Percentiles rank a stretch among this genome's conserved stretches.
Conservation (phyloP, 2,888 invertebrate species). For the Agonum fuliginosum region DNA sequence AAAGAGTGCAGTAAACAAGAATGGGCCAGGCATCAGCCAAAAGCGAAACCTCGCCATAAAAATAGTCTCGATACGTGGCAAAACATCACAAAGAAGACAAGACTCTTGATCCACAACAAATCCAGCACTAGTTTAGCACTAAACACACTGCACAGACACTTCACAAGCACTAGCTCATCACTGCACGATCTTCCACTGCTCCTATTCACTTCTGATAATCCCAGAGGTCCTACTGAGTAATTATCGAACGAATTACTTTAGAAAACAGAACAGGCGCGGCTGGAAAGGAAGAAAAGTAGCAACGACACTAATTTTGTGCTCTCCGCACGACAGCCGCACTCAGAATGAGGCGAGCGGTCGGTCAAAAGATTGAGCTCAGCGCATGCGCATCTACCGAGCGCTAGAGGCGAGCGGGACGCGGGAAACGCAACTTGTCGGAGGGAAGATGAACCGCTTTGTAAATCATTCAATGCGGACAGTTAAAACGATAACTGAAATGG, state of each 20-base stretch:
- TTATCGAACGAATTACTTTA: neutral
- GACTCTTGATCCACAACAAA: neutral
- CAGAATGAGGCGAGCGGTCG: slow-evolving; percentile 43
- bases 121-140: neutral
- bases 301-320: neutral
- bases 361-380: too few species aligned
- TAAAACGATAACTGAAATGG: slow-evolving; percentile 45
- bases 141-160: slow-evolving; percentile 16
- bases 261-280: slow-evolving; percentile 48
- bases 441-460: slow-evolving; percentile 51
- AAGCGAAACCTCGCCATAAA: slow-evolving; percentile 31
- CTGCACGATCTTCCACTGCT: neutral
- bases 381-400: too few species aligned
- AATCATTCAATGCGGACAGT: slow-evolving; percentile 48
- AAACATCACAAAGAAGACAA: neutral
- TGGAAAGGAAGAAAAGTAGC: slow-evolving; percentile 33
- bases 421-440: slow-evolving; percentile 19
- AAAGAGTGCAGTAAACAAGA: slow-evolving; percentile 23
- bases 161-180: slow-evolving; percentile 1
- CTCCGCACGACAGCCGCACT: slow-evolving; percentile 49
- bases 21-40: slow-evolving; percentile 1
- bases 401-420: neutral
- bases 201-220: neutral
- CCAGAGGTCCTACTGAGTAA: neutral
- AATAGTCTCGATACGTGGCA: slow-evolving; percentile 24